A percentile compares a stretch with the other conserved stretches of the same genome.
These are phyloP conservation scores for Brenthis daphne DNA, from an alignment of 2,888 invertebrate species.

Conservation along the genomic window DNA sequence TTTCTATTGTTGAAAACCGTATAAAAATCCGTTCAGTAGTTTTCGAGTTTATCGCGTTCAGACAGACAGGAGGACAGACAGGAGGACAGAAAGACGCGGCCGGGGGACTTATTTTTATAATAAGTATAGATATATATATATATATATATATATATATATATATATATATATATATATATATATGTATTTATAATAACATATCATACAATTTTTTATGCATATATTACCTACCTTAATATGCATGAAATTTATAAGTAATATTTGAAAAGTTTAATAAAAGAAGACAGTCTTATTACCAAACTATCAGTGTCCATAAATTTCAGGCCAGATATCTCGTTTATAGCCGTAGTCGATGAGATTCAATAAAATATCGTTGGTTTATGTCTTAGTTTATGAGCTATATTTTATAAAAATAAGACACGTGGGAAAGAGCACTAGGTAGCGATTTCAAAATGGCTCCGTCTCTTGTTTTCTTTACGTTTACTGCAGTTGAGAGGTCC, in stretches of 20 bases:
- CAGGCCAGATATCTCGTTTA: slow-evolving; percentile 66
- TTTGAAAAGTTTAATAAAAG: slow-evolving; percentile 5
- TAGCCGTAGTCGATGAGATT: slow-evolving; percentile 58
- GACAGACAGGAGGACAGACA: no score
- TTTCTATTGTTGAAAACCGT: no score
- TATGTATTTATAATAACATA: no score
- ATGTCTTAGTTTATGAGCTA: slow-evolving; percentile 70
- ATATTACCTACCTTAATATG: background rate
- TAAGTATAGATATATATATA: no score
- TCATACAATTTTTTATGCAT: no score
- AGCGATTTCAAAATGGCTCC: slow-evolving; percentile 51
- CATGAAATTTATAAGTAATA: background rate
- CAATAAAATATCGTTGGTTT: slow-evolving; percentile 70
- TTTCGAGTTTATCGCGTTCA: no score
- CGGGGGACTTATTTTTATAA: no score
- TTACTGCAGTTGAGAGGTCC: slow-evolving; percentile 24
- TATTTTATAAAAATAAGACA: slow-evolving; percentile 72
- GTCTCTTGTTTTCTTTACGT: slow-evolving; percentile 36
- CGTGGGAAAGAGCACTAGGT: slow-evolving; percentile 48
- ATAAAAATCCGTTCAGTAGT: no score
- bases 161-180: no score
- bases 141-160: no score
- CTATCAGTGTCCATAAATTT: slow-evolving; percentile 56
- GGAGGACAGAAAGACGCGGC: no score
- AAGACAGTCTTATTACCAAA: slow-evolving; percentile 24